A percentile compares a stretch with the other conserved stretches of the same genome.
phyloP scores from a whole-genome alignment of 2,113 vertebrate genomes.

The Ammospiza caudacuta region DNA sequence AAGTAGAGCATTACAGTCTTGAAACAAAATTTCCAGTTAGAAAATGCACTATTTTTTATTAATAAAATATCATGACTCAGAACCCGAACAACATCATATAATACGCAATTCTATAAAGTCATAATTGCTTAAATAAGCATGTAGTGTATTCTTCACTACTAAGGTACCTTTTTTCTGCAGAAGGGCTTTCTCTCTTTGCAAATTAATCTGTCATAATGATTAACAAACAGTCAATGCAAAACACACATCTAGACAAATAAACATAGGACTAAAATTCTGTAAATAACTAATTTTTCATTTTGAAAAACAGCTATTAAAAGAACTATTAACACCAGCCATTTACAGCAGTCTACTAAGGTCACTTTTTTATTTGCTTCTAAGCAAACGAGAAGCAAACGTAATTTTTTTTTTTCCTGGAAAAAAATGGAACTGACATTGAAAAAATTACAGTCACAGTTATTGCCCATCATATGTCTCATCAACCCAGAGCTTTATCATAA shows the following conservation, averaged over 20 bases:
- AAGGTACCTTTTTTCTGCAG: not conserved
- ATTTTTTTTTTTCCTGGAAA: not conserved
- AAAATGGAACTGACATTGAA: not conserved
- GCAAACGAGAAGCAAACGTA: not conserved
- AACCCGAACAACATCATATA: not conserved
- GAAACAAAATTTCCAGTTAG: not conserved
- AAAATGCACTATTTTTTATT: not conserved
- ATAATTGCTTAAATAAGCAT: not conserved
- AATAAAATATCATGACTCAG: not conserved
- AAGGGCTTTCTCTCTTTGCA: not conserved
- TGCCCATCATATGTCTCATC: not conserved
- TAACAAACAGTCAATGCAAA: not conserved
- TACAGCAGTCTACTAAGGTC: not conserved
- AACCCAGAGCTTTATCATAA: not conserved
- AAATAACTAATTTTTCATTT: not conserved
- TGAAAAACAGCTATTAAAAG: not conserved
- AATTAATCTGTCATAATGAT: constrained; percentile 8
- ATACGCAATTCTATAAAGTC: not conserved
- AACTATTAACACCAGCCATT: not conserved
- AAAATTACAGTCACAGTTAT: not conserved
- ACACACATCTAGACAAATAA: not conserved
- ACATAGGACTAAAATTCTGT: not conserved
- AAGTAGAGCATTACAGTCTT: not conserved
- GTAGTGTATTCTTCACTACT: not conserved
- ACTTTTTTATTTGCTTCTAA: not conserved